Conservation (phyloP, 2,797 vertebrate species). For the Spinus olivaceus region DNA sequence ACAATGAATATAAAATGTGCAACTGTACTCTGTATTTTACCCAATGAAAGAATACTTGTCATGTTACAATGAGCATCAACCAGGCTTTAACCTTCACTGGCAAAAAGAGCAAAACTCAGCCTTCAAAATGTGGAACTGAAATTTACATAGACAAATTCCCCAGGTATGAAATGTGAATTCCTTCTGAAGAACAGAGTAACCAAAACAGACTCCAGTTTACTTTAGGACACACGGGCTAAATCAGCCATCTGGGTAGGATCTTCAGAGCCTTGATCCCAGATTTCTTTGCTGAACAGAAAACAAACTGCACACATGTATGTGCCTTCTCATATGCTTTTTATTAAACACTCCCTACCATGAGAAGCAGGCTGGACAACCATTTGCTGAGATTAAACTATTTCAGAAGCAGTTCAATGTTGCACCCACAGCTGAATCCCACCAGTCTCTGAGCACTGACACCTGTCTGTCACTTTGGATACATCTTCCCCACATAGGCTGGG, state of each 20-base stretch:
- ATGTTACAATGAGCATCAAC: neutral
- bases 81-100: neutral
- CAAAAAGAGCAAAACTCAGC: neutral
- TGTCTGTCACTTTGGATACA: neutral
- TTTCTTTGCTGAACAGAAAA: neutral
- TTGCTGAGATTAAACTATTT: neutral
- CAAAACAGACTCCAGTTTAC: neutral
- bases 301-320: neutral
- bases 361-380: neutral
- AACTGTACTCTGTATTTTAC: neutral
- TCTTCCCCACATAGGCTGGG: rapidly evolving
- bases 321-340: neutral
- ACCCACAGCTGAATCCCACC: neutral
- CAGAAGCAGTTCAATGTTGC: neutral
- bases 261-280: neutral
- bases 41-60: neutral
- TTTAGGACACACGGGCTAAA: neutral
- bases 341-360: neutral
- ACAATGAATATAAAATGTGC: neutral
- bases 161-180: neutral
- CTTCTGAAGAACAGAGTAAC: neutral
- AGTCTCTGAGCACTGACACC: neutral
- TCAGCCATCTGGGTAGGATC: neutral
- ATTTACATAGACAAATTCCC: neutral
- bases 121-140: neutral